Evolutionary conservation across 2,113 vertebrate genomes (phyloP).

Genomic region (Sander vitreus): DNA sequence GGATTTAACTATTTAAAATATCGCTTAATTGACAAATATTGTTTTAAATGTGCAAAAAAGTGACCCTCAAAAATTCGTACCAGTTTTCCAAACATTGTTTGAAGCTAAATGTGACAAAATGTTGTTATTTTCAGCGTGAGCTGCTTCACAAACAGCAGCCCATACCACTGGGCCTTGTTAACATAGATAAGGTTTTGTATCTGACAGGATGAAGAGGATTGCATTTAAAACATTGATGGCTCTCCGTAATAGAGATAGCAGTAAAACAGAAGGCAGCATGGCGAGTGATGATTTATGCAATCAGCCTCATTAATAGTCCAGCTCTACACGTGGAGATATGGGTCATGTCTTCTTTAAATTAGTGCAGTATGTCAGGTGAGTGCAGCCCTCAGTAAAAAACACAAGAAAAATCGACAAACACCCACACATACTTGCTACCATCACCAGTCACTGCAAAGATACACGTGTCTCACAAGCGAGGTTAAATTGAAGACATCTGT

Average conservation of each 20-base stretch:
- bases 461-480: constrained; percentile 25
- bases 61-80: too few relatives aligned
- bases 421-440: constrained; percentile 1
- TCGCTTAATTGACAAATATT: too few relatives aligned
- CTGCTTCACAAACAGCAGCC: too few relatives aligned
- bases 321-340: constrained; percentile 6
- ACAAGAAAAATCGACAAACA: background rate
- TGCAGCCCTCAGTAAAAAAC: background rate
- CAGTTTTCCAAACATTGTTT: too few relatives aligned
- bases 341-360: constrained; percentile 8
- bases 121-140: too few relatives aligned
- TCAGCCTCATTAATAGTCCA: constrained; percentile 49
- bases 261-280: constrained; percentile 23
- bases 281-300: constrained; percentile 50
- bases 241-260: constrained; percentile 25
- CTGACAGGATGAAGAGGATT: constrained; percentile 25
- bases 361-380: constrained; percentile 29
- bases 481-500: constrained; percentile 45
- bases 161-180: background rate
- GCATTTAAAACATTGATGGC: constrained; percentile 48
- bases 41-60: too few relatives aligned
- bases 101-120: too few relatives aligned
- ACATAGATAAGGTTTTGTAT: constrained; percentile 17
- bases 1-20: too few relatives aligned
- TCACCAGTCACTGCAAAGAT: constrained; percentile 17